A percentile compares a stretch with the other conserved stretches of the same genome.
Conservation (phyloP, 1,140 invertebrate genomes). For the Adelges cooleyi region DNA sequence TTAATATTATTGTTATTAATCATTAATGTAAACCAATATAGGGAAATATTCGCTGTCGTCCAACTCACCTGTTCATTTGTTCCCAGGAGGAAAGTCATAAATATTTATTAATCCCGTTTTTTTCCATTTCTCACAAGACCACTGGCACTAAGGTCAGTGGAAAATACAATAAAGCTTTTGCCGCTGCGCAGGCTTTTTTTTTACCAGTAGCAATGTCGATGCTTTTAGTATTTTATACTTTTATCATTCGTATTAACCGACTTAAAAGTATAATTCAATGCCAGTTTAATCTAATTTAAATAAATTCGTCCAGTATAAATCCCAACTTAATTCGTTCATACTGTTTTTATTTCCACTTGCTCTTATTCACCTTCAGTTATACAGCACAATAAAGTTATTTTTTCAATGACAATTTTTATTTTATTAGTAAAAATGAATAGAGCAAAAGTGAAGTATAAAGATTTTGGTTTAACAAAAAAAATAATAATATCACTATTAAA, state of each 20-base stretch:
- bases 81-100: slow-evolving; percentile 4
- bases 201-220: background rate
- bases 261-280: background rate
- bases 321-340: slow-evolving; percentile 1
- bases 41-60: background rate
- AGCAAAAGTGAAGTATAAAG: too few species aligned
- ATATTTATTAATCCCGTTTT: slow-evolving; percentile 25
- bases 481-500: too few species aligned
- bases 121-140: slow-evolving; percentile 9
- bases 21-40: slow-evolving; percentile 7
- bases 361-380: too few species aligned
- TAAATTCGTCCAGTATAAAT: background rate
- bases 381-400: too few species aligned
- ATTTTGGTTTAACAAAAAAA: too few species aligned
- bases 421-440: too few species aligned
- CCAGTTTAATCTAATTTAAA: slow-evolving; percentile 10
- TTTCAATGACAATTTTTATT: too few species aligned
- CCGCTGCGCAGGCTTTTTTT: background rate
- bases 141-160: background rate
- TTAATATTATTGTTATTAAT: slow-evolving; percentile 12
- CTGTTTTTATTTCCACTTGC: background rate
- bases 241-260: slow-evolving; percentile 6
- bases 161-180: background rate
- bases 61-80: slow-evolving; percentile 5
- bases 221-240: background rate